phyloP scores from a whole-genome alignment of 2,113 vertebrate species.

The Notechis scutatus region DNA sequence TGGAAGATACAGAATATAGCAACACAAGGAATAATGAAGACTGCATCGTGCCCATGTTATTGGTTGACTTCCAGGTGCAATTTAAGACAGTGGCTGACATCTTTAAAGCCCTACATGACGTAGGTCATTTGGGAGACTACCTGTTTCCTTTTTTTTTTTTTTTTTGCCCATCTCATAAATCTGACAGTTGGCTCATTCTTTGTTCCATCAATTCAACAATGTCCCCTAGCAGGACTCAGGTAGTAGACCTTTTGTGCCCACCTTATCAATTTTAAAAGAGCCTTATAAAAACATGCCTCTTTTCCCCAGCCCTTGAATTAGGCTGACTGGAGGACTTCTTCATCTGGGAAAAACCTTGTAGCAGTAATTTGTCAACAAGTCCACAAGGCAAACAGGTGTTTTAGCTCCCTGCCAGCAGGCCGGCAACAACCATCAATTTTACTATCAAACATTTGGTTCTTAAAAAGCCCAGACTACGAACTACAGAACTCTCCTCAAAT shows the following conservation, averaged over 20 bases:
- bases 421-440: background rate
- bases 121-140: background rate
- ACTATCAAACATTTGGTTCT: background rate
- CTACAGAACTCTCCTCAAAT: background rate
- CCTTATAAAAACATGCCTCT: background rate
- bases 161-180: background rate
- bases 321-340: background rate
- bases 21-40: background rate
- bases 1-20: background rate
- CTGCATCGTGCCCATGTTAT: background rate
- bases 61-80: background rate
- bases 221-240: background rate
- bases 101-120: background rate
- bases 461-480: background rate
- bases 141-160: background rate
- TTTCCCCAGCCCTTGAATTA: background rate
- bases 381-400: background rate
- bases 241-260: background rate
- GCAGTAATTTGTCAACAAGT: background rate
- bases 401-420: background rate
- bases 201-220: background rate
- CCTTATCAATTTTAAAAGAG: background rate
- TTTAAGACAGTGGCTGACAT: background rate
- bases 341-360: background rate
- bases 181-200: background rate